A percentile compares a stretch with the other conserved stretches of the same genome.
These are phyloP conservation scores for Callipepla squamata DNA, from an alignment of 2,113 vertebrate species.

Conservation along the genomic window DNA sequence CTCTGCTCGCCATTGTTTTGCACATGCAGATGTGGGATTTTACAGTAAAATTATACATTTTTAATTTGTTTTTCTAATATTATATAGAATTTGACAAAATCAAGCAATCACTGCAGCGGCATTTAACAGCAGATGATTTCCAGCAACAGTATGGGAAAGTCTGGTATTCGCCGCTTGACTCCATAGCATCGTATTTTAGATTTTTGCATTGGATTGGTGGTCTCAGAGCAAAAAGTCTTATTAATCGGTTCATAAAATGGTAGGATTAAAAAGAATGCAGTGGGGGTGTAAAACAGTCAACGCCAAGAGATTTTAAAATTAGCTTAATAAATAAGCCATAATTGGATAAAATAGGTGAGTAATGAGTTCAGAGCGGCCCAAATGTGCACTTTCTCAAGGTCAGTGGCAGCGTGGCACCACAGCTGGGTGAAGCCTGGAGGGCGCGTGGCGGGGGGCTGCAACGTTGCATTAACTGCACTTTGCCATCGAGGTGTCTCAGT, in stretches of 20 bases:
- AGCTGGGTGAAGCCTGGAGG: neutral
- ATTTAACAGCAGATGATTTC: conserved; percentile 31
- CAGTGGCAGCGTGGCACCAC: neutral
- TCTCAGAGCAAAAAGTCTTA: neutral
- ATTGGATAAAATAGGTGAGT: conserved; percentile 10
- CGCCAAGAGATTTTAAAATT: neutral
- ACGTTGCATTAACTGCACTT: neutral
- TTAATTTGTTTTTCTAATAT: conserved; percentile 46
- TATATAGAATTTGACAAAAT: conserved; percentile 25
- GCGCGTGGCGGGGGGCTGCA: neutral
- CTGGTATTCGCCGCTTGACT: neutral
- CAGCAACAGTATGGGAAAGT: neutral
- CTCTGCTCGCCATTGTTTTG: conserved; percentile 57
- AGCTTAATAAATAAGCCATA: conserved; percentile 35
- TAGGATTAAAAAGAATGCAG: neutral
- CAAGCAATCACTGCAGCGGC: conserved; percentile 22
- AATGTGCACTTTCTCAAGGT: neutral
- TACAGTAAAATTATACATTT: conserved; percentile 22
- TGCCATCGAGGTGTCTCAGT: neutral
- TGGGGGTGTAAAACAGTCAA: neutral
- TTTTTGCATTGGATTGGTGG: conserved; percentile 7
- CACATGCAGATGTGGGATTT: conserved; percentile 34
- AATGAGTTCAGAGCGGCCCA: neutral
- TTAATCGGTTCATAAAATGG: conserved; percentile 39
- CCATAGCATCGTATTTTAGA: neutral